phyloP scores from a whole-genome alignment of 2,113 vertebrate genomes.

The Odocoileus hemionus region DNA sequence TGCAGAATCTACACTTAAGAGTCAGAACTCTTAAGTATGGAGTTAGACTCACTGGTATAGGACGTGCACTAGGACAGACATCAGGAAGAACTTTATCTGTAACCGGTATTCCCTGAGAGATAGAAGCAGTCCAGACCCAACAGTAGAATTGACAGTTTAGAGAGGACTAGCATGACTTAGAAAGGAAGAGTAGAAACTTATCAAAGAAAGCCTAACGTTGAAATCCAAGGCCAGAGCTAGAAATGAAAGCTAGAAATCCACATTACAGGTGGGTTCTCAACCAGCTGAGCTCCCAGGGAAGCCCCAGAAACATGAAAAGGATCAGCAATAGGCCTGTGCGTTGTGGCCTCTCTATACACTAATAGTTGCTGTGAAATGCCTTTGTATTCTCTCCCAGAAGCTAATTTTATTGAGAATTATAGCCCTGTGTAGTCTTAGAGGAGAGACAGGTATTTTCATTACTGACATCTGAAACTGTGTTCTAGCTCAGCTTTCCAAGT shows the following conservation, averaged over 20 bases:
- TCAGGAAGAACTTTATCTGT: background rate
- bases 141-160: background rate
- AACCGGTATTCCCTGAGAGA: background rate
- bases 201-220: background rate
- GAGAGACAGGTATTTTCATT: background rate
- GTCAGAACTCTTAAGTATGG: background rate
- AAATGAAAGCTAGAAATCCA: background rate
- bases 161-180: background rate
- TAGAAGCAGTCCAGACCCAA: background rate
- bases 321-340: background rate
- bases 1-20: background rate
- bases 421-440: background rate
- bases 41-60: background rate
- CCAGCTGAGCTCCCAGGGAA: background rate
- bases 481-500: background rate
- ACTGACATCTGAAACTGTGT: background rate
- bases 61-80: background rate
- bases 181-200: background rate
- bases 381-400: background rate
- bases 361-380: background rate
- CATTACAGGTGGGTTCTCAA: background rate
- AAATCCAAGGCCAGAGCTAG: background rate
- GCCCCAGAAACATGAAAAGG: background rate
- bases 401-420: background rate
- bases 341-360: background rate